Evolutionary conservation across 2,113 vertebrate genomes (phyloP).

Genomic region (Planiliza haematocheilus): DNA sequence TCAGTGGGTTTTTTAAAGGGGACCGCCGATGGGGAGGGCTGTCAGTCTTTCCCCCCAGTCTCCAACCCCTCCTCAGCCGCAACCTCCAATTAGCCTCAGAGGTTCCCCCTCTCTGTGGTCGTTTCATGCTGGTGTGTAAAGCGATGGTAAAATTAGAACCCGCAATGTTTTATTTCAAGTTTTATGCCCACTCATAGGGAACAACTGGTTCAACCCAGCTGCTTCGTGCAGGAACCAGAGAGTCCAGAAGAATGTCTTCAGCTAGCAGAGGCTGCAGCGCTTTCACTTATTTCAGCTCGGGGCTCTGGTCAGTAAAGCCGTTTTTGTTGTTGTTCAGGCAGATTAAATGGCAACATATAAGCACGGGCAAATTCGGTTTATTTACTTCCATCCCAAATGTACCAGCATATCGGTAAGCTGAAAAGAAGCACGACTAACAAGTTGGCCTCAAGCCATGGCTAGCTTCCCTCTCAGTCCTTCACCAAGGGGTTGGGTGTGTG

Average conservation of each 20-base stretch:
- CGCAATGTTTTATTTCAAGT: slow-evolving; percentile 78
- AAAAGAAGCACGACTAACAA: slow-evolving; percentile 46
- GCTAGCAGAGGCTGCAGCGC: slow-evolving; percentile 30
- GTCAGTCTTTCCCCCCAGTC: slow-evolving; percentile 50
- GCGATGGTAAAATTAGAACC: slow-evolving; percentile 79
- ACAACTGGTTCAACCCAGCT: slow-evolving; percentile 55
- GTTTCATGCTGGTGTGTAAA: slow-evolving; percentile 65
- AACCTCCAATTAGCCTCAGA: slow-evolving; percentile 77
- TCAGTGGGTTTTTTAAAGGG: slow-evolving; percentile 71
- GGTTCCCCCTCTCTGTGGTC: slow-evolving; percentile 70
- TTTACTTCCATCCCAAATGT: slow-evolving; percentile 38
- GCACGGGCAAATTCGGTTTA: slow-evolving; percentile 32
- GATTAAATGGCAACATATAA: slow-evolving; percentile 54
- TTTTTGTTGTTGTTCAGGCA: slow-evolving; percentile 34
- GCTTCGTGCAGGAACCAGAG: slow-evolving; percentile 34
- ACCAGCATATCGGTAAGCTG: slow-evolving; percentile 35
- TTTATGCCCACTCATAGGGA: slow-evolving; percentile 69
- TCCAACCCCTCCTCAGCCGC: slow-evolving; percentile 68
- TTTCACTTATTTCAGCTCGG: slow-evolving; percentile 23
- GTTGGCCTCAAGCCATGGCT: slow-evolving; percentile 43
- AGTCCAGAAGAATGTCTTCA: slow-evolving; percentile 38
- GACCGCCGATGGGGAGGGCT: slow-evolving; percentile 65
- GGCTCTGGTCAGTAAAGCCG: neutral
- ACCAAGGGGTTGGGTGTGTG: slow-evolving; percentile 24
- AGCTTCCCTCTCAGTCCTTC: slow-evolving; percentile 26